Percentiles rank a stretch among this genome's conserved stretches.
Conservation (phyloP, 2,113 vertebrate species). For the Pao palembangensis region DNA sequence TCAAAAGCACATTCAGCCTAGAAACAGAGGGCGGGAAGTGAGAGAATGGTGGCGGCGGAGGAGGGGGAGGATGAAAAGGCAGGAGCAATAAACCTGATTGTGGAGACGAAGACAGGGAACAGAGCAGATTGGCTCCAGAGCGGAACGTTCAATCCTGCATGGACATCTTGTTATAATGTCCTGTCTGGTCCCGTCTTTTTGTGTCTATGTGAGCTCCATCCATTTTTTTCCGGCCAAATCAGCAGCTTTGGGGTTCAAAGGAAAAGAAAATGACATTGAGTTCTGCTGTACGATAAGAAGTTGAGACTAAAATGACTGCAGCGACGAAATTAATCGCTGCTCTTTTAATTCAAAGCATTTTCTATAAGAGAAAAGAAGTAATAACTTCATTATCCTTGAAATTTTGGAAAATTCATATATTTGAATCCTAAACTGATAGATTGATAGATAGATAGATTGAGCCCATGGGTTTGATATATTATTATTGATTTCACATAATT, state of each 20-base stretch:
- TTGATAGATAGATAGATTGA: too few relatives aligned
- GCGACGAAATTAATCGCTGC: too few relatives aligned
- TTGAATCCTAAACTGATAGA: too few relatives aligned
- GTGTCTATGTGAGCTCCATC: constrained; percentile 24
- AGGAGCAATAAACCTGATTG: constrained; percentile 31
- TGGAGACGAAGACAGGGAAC: constrained; percentile 36
- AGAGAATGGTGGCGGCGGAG: constrained; percentile 21
- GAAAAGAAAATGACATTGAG: too few relatives aligned
- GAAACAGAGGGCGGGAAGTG: constrained; percentile 22
- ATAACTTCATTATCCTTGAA: too few relatives aligned
- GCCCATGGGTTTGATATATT: too few relatives aligned
- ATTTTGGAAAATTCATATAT: too few relatives aligned
- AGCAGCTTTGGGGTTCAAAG: constrained; percentile 13
- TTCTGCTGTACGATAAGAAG: too few relatives aligned
- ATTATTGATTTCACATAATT: too few relatives aligned
- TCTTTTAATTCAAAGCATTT: too few relatives aligned
- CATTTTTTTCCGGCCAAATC: constrained; percentile 35
- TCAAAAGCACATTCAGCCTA: constrained; percentile 47
- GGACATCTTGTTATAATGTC: constrained; percentile 39
- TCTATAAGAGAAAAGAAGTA: too few relatives aligned
- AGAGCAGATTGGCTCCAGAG: constrained; percentile 2
- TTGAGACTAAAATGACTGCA: too few relatives aligned
- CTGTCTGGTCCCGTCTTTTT: constrained; percentile 38
- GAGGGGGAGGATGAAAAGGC: constrained; percentile 14
- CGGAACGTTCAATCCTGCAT: constrained; percentile 19